Percentiles rank a stretch among this genome's conserved stretches.
Evolutionary conservation across 1,140 invertebrate genomes (phyloP).

Genomic region (Neotoxoptera formosana): DNA sequence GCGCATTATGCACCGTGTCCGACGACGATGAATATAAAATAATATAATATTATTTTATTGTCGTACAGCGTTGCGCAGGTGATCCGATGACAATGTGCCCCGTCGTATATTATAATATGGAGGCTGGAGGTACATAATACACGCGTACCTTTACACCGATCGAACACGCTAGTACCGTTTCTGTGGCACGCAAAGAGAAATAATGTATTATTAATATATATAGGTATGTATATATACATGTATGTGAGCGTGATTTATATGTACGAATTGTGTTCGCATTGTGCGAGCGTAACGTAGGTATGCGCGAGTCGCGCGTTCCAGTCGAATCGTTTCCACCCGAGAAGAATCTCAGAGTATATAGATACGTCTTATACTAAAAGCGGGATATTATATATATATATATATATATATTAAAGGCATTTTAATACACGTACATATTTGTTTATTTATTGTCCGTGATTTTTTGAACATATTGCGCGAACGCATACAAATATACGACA

Average conservation of each 20-base stretch:
- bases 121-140: background rate
- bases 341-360: background rate
- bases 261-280: background rate
- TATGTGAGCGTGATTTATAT: constrained; percentile 15
- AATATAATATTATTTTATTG: background rate
- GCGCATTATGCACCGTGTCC: background rate
- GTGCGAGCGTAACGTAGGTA: constrained; percentile 11
- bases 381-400: background rate
- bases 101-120: background rate
- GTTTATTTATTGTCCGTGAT: background rate
- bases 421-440: background rate
- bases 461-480: background rate
- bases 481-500: background rate
- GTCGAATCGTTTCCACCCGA: constrained; percentile 18
- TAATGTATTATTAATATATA: constrained; percentile 28
- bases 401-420: background rate
- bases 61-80: constrained; percentile 3
- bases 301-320: background rate
- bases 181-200: background rate
- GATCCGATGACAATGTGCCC: constrained; percentile 17
- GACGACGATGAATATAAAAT: constrained; percentile 20
- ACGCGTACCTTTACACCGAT: background rate
- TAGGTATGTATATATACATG: background rate
- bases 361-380: background rate
- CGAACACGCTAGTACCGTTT: constrained; percentile 1